Conservation (phyloP, 2,797 vertebrate genomes). For the Oreochromis mossambicus region DNA sequence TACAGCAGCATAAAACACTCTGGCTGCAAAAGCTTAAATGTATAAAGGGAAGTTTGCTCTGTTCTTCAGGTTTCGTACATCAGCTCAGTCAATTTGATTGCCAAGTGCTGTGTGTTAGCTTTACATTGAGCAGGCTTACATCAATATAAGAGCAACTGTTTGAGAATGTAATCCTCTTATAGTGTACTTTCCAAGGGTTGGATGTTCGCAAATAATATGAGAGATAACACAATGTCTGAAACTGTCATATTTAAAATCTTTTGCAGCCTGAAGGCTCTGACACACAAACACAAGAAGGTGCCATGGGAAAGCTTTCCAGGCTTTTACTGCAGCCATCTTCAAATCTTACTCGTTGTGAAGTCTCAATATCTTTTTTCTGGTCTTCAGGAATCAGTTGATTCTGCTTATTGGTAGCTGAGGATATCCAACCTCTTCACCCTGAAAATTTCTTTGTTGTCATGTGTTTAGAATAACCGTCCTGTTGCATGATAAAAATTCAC, state of each 20-base stretch:
- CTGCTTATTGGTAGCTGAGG: not conserved
- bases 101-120: not conserved
- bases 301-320: not conserved
- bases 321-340: not conserved
- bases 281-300: not conserved
- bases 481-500: not conserved
- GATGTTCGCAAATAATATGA: not conserved
- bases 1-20: not conserved
- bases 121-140: not conserved
- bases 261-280: not conserved
- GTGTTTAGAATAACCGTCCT: not conserved
- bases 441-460: not conserved
- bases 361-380: not conserved
- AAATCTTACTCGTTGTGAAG: not conserved
- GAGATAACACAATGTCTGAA: not conserved
- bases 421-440: not conserved
- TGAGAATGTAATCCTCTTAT: not conserved
- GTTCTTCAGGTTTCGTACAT: not conserved
- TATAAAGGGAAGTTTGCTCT: not conserved
- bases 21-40: not conserved
- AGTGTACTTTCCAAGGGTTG: not conserved
- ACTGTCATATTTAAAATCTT: not conserved
- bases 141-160: not conserved
- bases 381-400: not conserved
- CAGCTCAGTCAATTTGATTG: not conserved